These are phyloP conservation scores for Calvadosia cruxmelitensis DNA, from an alignment of 30 jellyfish, hydroid and myxozoan genomes.

Conservation along the genomic window DNA sequence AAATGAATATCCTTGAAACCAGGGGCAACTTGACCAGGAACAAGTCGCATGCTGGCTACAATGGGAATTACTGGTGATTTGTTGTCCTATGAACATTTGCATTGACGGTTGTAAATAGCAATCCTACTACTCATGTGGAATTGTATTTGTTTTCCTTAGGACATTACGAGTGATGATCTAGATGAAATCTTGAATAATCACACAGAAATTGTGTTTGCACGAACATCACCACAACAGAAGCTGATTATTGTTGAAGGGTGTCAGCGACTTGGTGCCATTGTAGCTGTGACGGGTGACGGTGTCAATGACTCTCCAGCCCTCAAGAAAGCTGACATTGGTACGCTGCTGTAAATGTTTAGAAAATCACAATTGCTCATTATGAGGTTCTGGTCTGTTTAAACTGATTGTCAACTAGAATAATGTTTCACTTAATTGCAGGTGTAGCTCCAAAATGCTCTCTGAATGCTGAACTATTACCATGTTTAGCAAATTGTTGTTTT, in stretches of 20 bases:
- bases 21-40: too few species aligned
- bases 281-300: conserved; percentile 54
- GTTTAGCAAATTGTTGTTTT: too few species aligned
- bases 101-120: too few species aligned
- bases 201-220: conserved; percentile 35
- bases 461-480: too few species aligned
- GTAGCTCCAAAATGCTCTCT: background rate
- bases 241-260: conserved; percentile 41
- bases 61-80: too few species aligned
- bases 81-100: too few species aligned
- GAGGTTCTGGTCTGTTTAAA: background rate
- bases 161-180: conserved; percentile 19
- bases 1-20: too few species aligned
- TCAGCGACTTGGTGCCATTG: conserved; percentile 44
- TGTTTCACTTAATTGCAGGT: background rate
- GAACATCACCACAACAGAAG: conserved; percentile 47
- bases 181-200: conserved; percentile 18
- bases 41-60: too few species aligned
- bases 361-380: background rate
- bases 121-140: too few species aligned
- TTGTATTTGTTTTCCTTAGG: too few species aligned
- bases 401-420: background rate
- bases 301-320: conserved; percentile 49
- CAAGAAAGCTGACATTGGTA: conserved; percentile 17
- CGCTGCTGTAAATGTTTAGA: background rate